A percentile compares a stretch with the other conserved stretches of the same genome.
Conservation (phyloP, 2,797 vertebrate genomes). For the Pygocentrus nattereri region DNA sequence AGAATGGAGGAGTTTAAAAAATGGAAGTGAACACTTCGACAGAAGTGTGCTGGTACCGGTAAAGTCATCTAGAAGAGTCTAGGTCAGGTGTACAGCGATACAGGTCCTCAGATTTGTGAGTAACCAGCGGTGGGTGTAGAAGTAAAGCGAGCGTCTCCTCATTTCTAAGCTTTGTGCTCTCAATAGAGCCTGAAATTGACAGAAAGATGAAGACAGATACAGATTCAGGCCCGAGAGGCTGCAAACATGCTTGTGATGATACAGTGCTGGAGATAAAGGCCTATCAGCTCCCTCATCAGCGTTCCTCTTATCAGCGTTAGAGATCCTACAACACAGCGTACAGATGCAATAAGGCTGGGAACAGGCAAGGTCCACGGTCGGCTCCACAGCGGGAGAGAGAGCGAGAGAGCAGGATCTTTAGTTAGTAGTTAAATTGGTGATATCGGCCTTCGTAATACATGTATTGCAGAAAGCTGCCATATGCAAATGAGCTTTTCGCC, state of each 20-base stretch:
- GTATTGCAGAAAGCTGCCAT: too few relatives aligned
- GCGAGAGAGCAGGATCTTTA: not conserved
- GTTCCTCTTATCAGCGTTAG: conserved; percentile 33
- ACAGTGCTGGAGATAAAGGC: conserved; percentile 8
- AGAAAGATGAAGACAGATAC: not conserved
- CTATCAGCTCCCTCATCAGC: conserved; percentile 29
- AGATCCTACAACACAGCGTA: conserved; percentile 18
- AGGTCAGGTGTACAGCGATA: too few relatives aligned
- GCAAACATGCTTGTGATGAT: conserved; percentile 23
- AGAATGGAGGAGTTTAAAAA: too few relatives aligned
- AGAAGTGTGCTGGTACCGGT: too few relatives aligned
- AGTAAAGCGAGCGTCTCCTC: not conserved
- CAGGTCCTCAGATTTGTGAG: too few relatives aligned
- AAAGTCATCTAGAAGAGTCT: too few relatives aligned
- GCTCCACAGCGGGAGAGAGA: not conserved
- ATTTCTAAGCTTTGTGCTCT: not conserved
- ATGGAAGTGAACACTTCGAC: too few relatives aligned
- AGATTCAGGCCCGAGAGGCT: not conserved
- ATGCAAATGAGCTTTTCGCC: too few relatives aligned
- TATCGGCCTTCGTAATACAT: too few relatives aligned
- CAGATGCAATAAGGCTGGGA: not conserved
- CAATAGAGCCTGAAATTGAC: not conserved
- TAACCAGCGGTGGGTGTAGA: too few relatives aligned
- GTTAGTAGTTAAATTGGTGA: too few relatives aligned
- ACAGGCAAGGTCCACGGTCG: conserved; percentile 8